Base-by-base conservation (phyloP, 2,888 invertebrate species). In the Drosophila longiperda region DNA sequence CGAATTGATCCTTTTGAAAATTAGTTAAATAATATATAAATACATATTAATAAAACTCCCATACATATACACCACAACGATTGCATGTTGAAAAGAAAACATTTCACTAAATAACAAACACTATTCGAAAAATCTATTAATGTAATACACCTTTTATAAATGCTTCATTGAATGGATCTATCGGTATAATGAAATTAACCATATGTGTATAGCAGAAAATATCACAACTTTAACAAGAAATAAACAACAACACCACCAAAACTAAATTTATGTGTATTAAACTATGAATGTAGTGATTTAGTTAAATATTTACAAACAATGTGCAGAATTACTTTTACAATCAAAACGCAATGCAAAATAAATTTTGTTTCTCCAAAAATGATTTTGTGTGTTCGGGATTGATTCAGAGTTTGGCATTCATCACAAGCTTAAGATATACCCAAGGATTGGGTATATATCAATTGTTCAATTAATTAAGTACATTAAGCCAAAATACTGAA, bases 201-300 rank as follows among this genome's bases (percentile, higher is more conserved):
- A 73, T 75, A 34, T 78, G 73, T 83, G 80, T 77, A 83, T 83
- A 86, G 72, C 68, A 70, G 73, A 66, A 70, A 68, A 78, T 87
- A 86, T 83, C 89, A 73, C 65, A 70, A 78, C 59, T 74, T 70
- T 58, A 74, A 78, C 63, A 69, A 59, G 3, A 7, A 42, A 45
- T 20, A 7, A 12, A 78, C 60, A 68, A 61, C 67, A 70, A 89
- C 79, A 84, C 89, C 89, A 89, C 85, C 85, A 89, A 87, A 87
- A 83, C 63, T 81, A 89, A 87, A 82, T 87, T 82, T 76, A 84
- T 72, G 79, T 87, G 85, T 87, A 84, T 87, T 87, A 70, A 88
- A 84, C 77, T 73, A 83, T 87, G 64, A 66, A 62, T 73, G 78
- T 85, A 87, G 84, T 66, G 48, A 81, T 71, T 89, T 85, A 87